phyloP scores from a whole-genome alignment of 2,888 invertebrate genomes.

The Anodontia alba region DNA sequence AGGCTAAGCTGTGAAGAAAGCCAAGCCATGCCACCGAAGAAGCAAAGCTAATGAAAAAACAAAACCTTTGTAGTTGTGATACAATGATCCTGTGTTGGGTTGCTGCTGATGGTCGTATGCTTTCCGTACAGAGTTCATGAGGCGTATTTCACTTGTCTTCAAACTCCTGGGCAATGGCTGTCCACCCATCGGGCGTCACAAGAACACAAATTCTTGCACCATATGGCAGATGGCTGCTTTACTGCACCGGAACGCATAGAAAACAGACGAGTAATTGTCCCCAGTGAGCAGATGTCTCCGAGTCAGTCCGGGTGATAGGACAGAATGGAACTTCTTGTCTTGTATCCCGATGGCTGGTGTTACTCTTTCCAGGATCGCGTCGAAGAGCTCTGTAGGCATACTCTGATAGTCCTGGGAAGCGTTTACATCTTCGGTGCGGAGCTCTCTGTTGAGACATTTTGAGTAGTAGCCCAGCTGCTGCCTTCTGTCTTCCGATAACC shows the following conservation, averaged over 20 bases:
- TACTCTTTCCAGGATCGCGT: background rate
- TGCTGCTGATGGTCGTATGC: conserved; percentile 49
- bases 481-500: background rate
- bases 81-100: conserved; percentile 27
- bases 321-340: background rate
- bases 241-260: conserved; percentile 48
- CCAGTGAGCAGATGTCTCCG: background rate
- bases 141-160: conserved; percentile 50
- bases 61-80: background rate
- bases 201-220: conserved; percentile 54
- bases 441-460: too few relatives aligned
- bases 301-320: background rate
- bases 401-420: background rate
- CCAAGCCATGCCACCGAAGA: too few relatives aligned
- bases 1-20: too few relatives aligned
- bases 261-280: background rate
- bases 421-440: too few relatives aligned
- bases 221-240: conserved; percentile 27
- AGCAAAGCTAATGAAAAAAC: too few relatives aligned
- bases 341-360: background rate
- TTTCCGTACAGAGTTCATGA: conserved; percentile 50
- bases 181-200: conserved; percentile 43
- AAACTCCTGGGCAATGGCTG: conserved; percentile 31
- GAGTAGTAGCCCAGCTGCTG: background rate
- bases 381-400: background rate